These are phyloP conservation scores for Leucoraja erinaceus DNA, from an alignment of 2,113 vertebrate species.

Conservation along the genomic window DNA sequence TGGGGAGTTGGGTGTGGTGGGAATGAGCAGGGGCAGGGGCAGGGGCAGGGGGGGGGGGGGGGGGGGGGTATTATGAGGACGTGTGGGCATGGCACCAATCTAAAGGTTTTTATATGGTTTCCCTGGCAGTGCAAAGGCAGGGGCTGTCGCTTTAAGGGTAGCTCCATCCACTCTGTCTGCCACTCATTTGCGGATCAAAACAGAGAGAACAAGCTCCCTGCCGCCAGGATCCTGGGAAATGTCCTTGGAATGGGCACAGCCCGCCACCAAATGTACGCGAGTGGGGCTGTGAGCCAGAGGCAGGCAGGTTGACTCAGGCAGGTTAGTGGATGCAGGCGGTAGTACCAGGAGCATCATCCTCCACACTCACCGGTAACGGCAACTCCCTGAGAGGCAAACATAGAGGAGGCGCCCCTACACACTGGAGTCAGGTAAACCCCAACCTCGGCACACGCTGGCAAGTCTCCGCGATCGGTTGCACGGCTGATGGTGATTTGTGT, in stretches of 20 bases:
- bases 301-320: neutral
- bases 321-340: neutral
- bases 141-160: conserved; percentile 15
- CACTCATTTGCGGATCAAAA: neutral
- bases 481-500: neutral
- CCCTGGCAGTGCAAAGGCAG: neutral
- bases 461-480: neutral
- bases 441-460: neutral
- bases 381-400: neutral
- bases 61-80: neutral
- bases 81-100: neutral
- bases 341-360: neutral
- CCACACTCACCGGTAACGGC: neutral
- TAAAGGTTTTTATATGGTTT: neutral
- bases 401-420: neutral
- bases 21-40: neutral
- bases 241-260: neutral
- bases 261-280: neutral
- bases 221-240: neutral
- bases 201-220: neutral
- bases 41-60: no score
- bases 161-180: neutral
- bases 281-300: neutral
- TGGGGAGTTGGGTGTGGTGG: neutral
- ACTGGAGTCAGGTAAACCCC: neutral